Evolutionary conservation across 2,888 invertebrate species (phyloP), one percentile per base, ranked within the genome.

Genomic region (Mayetiola destructor): DNA sequence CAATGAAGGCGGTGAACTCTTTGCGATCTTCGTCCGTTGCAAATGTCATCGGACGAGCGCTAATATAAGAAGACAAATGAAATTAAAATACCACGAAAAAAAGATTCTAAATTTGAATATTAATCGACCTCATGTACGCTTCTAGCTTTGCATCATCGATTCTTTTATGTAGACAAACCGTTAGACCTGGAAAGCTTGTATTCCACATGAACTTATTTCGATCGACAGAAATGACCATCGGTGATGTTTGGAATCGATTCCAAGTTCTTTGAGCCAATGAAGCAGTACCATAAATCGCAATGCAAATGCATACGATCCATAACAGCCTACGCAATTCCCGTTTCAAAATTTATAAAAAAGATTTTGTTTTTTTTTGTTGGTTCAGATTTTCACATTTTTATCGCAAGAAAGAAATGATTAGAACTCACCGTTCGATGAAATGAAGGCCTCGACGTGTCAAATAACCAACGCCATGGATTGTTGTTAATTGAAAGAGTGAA

Each of bases 191-290:
- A 62, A 84, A 84, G 1, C 80, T 79, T 2, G 85, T 82, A 63
- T 81, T 81, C 84, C 84, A 84, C 0, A 80, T 77, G 61, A 80
- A 79, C 73, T 81, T 79, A 66, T 84, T 82, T 2, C 84, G 74
- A 67, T 84, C 84, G 81, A 84, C 83, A 20, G 84, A 82, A 32
- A 84, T 79, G 5, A 84, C 84, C 40, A 82, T 82, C 1, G 84
- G 84, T 6, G 82, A 83, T 40, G 79, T 80, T 67, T 80, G 80
- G 66, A 82, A 84, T 27, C 84, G 76, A 8, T 70, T 68, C 78
- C 83, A 79, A 8, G 82, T 83, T 48, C 77, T 72, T 59, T 71
- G 69, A 23, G 83, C 81, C 37, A 81, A 69, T 62, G 74, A 76
- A 20, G 77, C 66, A 9, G 79, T 74, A 3, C 79, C 78, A 61